Conservation (phyloP, 2,113 vertebrate species). For the Tonatia bakeri region DNA sequence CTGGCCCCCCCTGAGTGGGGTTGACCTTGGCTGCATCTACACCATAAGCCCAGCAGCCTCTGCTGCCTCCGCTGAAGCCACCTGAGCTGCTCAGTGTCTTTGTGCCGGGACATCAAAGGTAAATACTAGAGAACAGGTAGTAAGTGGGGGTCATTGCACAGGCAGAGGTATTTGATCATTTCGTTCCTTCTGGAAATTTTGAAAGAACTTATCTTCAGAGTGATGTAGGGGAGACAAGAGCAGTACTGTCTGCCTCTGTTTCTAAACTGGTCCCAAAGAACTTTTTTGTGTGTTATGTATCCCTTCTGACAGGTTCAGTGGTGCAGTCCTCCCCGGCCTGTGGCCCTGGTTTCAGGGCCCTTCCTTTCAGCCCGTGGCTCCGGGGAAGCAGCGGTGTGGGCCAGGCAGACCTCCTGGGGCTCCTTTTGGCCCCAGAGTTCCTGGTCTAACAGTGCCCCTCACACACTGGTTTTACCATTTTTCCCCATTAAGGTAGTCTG, state of each 20-base stretch:
- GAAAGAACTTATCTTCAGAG: constrained; percentile 18
- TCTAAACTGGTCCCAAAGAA: background rate
- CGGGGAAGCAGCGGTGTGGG: background rate
- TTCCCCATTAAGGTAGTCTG: background rate
- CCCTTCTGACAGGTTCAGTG: background rate
- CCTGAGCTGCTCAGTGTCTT: background rate
- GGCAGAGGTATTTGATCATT: background rate
- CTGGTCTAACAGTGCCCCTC: background rate
- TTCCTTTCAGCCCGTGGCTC: background rate
- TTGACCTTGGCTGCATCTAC: constrained; percentile 1
- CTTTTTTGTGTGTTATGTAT: accelerated
- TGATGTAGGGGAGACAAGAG: background rate
- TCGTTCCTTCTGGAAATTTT: constrained; percentile 25
- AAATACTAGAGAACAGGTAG: constrained; percentile 26
- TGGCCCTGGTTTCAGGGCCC: background rate
- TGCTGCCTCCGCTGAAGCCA: constrained; percentile 34
- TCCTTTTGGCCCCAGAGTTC: background rate
- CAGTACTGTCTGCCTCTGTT: background rate
- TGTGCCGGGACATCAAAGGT: constrained; percentile 42
- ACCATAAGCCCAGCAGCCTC: background rate
- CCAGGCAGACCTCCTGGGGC: background rate
- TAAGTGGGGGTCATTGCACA: background rate
- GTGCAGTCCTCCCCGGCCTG: accelerated
- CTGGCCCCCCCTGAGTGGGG: background rate
- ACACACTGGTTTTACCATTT: background rate